Base-by-base conservation (phyloP, 2,797 vertebrate genomes). In the Muscicapa striata region DNA sequence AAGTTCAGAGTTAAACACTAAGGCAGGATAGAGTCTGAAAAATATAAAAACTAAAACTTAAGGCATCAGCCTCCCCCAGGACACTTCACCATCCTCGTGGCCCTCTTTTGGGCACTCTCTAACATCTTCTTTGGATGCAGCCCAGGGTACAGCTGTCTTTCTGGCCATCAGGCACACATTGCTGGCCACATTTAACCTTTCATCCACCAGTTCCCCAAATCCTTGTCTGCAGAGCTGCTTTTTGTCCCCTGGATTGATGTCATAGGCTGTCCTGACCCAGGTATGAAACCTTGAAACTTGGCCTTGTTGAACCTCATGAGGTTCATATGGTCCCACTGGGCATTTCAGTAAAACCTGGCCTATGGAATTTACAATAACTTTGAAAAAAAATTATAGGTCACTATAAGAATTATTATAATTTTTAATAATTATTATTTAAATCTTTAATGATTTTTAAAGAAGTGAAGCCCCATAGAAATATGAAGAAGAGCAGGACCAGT, bases 141-240 rank as follows among this genome's bases (percentile, higher is more conserved):
- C 43, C 24, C 45, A 52, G 51, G 57, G 26, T 40, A 18, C 1
- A 10, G 7, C 16, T 70, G 38, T 52, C 11, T 14, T 64, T 52
- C 21, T 72, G 30, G 45, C 10, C 29, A 52, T 24, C 17, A 52
- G 23, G 5, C 0, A 0, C 0, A 0, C 29, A 2, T 30, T 83
- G 16, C 13, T 0, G 0, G 23, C 45, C 5, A 2, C 5, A 1
- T 29, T 61, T 59, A 54, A 61, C 16, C 17, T 70, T 51, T 76
- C 11, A 26, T 38, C 38, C 10, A 11, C 34, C 46, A 67, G 21
- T 40, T 74, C 10, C 4, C 58, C 45, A 51, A 9, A 22, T 58
- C 64, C 10, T 72, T 19, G 3, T 32, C 20, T 27, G 7, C 43
- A 76, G 20, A 21, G 43, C 18, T 58, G 30, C 29, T 72, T 57